Conservation (phyloP, 2,797 vertebrate genomes). For the Bufotes viridis region DNA sequence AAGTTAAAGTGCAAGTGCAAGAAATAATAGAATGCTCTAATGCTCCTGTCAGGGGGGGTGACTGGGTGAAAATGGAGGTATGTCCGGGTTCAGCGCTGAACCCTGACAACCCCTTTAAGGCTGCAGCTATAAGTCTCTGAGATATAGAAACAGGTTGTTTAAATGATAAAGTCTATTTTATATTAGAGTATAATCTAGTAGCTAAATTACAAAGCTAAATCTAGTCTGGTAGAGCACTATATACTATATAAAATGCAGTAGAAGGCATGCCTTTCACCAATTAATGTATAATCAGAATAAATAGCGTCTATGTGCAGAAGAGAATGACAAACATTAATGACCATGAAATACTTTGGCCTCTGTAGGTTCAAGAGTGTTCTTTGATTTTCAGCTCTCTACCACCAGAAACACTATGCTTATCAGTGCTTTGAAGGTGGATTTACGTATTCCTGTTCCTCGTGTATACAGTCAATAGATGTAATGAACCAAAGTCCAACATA, state of each 20-base stretch:
- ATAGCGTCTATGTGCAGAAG: not conserved
- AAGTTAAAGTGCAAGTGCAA: no score
- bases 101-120: no score
- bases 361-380: constrained; percentile 23
- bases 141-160: no score
- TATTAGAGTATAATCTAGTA: no score
- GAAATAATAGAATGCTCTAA: no score
- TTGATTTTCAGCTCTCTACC: constrained; percentile 31
- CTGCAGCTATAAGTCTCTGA: no score
- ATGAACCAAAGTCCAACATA: constrained; percentile 53
- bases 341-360: not conserved
- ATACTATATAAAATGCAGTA: no score
- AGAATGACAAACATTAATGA: not conserved
- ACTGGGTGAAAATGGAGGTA: no score
- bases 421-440: constrained; percentile 40
- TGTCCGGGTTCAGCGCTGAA: no score
- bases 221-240: not conserved
- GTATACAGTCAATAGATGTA: constrained; percentile 39
- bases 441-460: constrained; percentile 14
- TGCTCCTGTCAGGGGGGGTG: no score
- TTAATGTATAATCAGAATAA: not conserved
- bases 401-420: constrained; percentile 27
- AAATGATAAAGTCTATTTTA: no score
- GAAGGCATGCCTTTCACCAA: no score
- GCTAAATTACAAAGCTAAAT: not conserved